Percentiles rank a stretch among this genome's conserved stretches.
Conservation (phyloP, 2,113 vertebrate species). For the Petrocephalus zakoni region DNA sequence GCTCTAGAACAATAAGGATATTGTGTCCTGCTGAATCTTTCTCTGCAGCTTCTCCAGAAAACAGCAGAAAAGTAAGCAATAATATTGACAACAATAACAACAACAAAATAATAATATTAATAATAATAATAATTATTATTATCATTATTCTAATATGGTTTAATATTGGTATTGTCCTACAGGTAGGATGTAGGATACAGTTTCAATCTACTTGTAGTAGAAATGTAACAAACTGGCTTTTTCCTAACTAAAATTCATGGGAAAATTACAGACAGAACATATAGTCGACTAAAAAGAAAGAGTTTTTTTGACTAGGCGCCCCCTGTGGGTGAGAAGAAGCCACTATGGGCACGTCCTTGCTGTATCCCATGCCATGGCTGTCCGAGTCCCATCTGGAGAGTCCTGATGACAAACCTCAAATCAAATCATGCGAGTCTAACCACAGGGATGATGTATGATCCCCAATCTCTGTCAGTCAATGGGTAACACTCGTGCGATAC, state of each 20-base stretch:
- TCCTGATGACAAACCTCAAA: constrained; percentile 41
- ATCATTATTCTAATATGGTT: background rate
- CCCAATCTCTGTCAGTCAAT: constrained; percentile 39
- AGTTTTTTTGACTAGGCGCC: background rate
- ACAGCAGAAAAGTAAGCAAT: background rate
- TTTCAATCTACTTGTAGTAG: too few relatives aligned
- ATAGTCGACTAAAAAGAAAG: background rate
- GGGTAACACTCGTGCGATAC: constrained; percentile 31
- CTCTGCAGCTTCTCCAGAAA: background rate
- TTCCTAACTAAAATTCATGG: background rate
- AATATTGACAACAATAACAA: background rate
- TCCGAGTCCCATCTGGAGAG: constrained; percentile 21
- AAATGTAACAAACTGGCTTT: background rate
- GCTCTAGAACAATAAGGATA: background rate
- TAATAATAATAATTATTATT: background rate
- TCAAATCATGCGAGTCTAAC: constrained; percentile 40
- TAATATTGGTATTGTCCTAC: too few relatives aligned
- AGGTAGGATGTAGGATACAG: too few relatives aligned
- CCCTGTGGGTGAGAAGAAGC: background rate
- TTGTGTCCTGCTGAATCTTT: background rate
- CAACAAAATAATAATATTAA: background rate
- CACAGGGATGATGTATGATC: constrained; percentile 42
- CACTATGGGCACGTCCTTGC: background rate
- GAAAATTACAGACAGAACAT: too few relatives aligned
- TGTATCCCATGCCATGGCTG: background rate